A percentile compares a stretch with the other conserved stretches of the same genome.
These are phyloP conservation scores for Bellardia pandia DNA, from an alignment of 2,888 invertebrate genomes.

Conservation along the genomic window DNA sequence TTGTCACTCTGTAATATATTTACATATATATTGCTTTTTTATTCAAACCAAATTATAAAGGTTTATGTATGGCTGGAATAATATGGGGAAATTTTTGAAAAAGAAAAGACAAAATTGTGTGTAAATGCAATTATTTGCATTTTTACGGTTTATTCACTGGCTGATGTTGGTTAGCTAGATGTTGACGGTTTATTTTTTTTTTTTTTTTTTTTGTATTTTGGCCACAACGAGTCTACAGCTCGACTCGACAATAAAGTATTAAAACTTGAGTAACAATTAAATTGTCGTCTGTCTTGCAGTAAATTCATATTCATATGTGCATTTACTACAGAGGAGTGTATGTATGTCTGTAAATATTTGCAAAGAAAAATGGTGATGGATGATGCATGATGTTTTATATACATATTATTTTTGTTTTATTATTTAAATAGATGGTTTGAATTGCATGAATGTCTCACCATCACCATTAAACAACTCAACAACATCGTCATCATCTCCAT, in stretches of 20 bases:
- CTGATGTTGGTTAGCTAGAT: conserved; percentile 38
- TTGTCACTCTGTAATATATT: conserved; percentile 27
- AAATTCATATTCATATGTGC: conserved; percentile 38
- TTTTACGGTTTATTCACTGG: conserved; percentile 62
- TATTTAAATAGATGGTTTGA: conserved; percentile 9
- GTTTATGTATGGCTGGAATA: conserved; percentile 45
- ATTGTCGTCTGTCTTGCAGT: conserved; percentile 58
- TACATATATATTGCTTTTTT: conserved; percentile 49
- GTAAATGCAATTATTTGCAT: conserved; percentile 72
- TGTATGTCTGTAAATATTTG: conserved; percentile 40
- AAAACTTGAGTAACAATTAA: conserved; percentile 71
- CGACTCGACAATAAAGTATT: conserved; percentile 48
- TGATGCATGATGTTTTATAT: conserved; percentile 47
- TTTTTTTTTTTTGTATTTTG: conserved; percentile 39
- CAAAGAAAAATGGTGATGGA: conserved; percentile 41
- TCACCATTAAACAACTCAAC: conserved; percentile 47
- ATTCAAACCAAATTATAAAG: conserved; percentile 54
- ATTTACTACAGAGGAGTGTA: conserved; percentile 8
- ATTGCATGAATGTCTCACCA: conserved; percentile 47
- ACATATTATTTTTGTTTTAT: not conserved
- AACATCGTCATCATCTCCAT: conserved; percentile 66
- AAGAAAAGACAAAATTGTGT: conserved; percentile 51
- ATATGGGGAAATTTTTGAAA: conserved; percentile 53
- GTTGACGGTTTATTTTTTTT: conserved; percentile 17
- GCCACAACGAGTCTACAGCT: conserved; percentile 62